Evolutionary conservation across 2,113 vertebrate genomes (phyloP), one percentile per base, ranked within the genome.

Genomic region (Oryzias curvinotus): DNA sequence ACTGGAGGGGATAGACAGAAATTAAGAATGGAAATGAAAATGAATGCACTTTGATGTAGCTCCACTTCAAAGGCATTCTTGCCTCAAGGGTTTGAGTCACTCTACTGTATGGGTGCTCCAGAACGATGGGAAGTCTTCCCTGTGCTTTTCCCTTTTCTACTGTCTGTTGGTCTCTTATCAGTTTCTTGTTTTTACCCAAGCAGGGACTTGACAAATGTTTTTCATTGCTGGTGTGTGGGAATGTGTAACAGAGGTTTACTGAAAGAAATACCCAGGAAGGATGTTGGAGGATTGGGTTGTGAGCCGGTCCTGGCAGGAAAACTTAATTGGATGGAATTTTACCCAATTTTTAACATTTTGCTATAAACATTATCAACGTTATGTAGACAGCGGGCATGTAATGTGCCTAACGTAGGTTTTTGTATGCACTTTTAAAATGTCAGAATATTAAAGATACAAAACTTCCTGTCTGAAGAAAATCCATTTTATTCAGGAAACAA

Each of bases 21-120:
- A 74, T 77, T 59, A 51, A 66, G 71, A 78, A 65, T 25, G 56
- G 25, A 28, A 26, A 45, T 10, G 62, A 64, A 64, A 61, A 57
- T 18, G 47, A 56, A 51, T 50, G 30, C 14, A 57, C 74, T 82
- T 82, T 88, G 80, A 83, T 85, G 73, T 75, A 42, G 69, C 67
- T 36, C 21, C 68, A 71, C 84, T 84, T 84, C 77, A 84, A 81
- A 86, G 64, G 72, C 66, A 58, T 30, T 68, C 50, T 47, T 21
- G 45, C 68, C 68, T 82, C 21, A n/a, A 13, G 77, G 77, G 75
- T 49, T 65, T 21, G 0, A 3, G 63, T 65, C 78, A 69, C 63
- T 73, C 65, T 41, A 41, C 76, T 68, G 68, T 78, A 77, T 47
- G 42, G 63, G 26, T 21, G 42, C 61, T 66, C 43, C 54, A 44